Evolutionary conservation across 1,140 invertebrate species (phyloP), one percentile per base, ranked within the genome.

Genomic region (Pomacea maculata): DNA sequence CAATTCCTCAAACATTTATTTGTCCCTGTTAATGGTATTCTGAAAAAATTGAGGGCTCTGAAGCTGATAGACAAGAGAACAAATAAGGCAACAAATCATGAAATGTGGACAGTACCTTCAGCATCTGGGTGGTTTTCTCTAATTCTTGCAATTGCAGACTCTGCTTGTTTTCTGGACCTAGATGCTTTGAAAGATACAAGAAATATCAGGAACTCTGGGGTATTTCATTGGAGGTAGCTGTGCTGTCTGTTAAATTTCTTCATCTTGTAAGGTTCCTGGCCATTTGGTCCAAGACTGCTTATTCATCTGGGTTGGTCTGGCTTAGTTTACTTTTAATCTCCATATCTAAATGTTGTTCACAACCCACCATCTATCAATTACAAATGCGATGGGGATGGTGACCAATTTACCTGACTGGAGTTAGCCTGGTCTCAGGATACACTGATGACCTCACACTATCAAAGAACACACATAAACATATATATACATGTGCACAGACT

Each of bases 161-260:
- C 64, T 25, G 75, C 75, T 68, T 78, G 63, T 14, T 67, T 61
- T 45, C 54, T 45, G 10, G 10, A 14, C 17, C 75, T 67, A 21
- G n/a, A 68, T 68, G 63, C 75, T 78, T 63, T n/a, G 55, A 65
- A 17, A 65, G 64, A n/a, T 65, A 65, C 17, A n/a, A n/a, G 64
- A 17, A 65, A 19, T 19, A 65, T 65, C 7, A 65, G 17, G 64
- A 45, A 2, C 64, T 65, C 4, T 65, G 64, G 2, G n/a, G 68
- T 11, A 68, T 52, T 64, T 25, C 61, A 76, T 19, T 21, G 29
- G 45, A 9, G 65, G 25, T 10, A 52, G 15, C 25, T 7, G 55
- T 54, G 45, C 11, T 10, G 2, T 25, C 15, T 19, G 17, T 15
- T 25, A 74, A 1, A 74, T 34, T 52, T 34, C 34, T 6, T 6